Percentiles rank a stretch among this genome's conserved stretches.
Conservation (phyloP, 2,888 invertebrate species). For the Sympetrum striolatum region DNA sequence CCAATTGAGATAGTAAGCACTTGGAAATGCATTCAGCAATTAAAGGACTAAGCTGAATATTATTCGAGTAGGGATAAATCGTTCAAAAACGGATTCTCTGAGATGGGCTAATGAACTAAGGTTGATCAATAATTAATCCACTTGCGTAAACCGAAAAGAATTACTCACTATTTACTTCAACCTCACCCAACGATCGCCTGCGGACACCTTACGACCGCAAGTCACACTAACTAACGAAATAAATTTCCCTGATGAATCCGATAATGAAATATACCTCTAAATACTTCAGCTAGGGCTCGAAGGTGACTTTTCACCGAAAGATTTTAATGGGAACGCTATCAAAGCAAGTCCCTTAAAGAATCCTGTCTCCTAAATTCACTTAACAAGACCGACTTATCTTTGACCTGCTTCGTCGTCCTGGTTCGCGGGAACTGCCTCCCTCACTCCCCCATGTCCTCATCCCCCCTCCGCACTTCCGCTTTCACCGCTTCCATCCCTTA, state of each 20-base stretch:
- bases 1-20: no score
- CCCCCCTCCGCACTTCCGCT: neutral
- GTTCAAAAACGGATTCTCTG: no score
- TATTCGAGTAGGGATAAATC: no score
- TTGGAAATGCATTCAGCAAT: no score
- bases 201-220: no score
- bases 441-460: neutral
- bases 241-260: neutral
- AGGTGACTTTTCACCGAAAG: neutral
- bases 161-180: no score
- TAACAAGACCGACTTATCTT: neutral
- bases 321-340: neutral
- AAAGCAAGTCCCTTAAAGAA: neutral
- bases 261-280: neutral
- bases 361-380: neutral
- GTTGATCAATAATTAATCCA: no score
- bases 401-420: neutral
- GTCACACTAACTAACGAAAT: no score
- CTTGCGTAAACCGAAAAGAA: no score
- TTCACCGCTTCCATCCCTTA: neutral
- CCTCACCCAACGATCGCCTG: no score
- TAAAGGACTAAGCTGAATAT: no score
- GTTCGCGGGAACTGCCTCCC: neutral
- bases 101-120: no score
- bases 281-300: neutral